Base-by-base conservation (phyloP, 2,888 invertebrate genomes). In the Drosophila anomalipes region DNA sequence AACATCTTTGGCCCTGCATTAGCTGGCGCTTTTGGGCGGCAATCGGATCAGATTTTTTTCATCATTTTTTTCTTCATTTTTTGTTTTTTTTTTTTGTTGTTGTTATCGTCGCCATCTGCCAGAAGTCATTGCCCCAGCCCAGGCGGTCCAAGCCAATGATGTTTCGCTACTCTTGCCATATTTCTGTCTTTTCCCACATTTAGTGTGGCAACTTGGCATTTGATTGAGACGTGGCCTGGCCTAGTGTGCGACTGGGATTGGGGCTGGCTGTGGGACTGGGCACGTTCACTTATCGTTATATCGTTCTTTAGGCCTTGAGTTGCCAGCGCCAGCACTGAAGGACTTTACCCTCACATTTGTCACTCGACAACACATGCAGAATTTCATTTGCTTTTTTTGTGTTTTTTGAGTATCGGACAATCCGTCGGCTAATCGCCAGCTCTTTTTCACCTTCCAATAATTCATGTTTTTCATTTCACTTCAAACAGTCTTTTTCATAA, bases 201-300 rank as follows among this genome's bases (percentile, higher is more conserved):
- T 70, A 70, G 77, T 81, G 81, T 66, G 81, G 52, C 81, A 77
- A 78, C 72, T 81, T 66, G 67, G 77, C 77, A 77, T 77, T 77
- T 72, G 81, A 77, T 81, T 72, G 58, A 41, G 66, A 63, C 63
- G 54, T 52, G 70, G 39, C 68, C 26, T 16, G 33, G 26, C 41
- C 32, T 16, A 51, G 28, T 19, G 10, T 19, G 33, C 19, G 30
- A 52, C 19, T 26, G 30, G 19, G 22, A 22, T n/a, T n/a, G 22
- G 19, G 32, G 1, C 14, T 2, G 41, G 49, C 44, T 41, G 56
- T 49, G 61, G 51, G 32, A 1, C 65, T 58, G 58, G 63, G 22
- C 73, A 81, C 74, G 79, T 78, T 62, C 77, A 58, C 67, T 72
- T 77, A 78, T 58, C 72, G 63, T 57, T 57, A 57, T 63, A 57